These are phyloP conservation scores for Coranthus polyacanthus DNA, from an alignment of 2,797 vertebrate genomes.

Conservation along the genomic window DNA sequence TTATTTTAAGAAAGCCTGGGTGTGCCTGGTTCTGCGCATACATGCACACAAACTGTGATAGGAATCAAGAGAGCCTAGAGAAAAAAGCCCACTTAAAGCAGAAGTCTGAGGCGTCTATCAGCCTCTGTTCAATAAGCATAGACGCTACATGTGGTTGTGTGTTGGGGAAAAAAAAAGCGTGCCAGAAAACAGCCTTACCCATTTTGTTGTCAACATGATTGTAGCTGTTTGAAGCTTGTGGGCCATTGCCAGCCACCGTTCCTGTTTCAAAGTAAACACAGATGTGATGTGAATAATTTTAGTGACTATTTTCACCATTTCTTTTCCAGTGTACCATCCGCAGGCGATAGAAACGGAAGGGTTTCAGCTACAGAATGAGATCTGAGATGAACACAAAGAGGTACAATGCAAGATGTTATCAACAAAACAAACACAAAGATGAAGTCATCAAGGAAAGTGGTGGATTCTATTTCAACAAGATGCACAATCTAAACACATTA, in stretches of 20 bases:
- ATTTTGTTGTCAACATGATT: conserved; percentile 91
- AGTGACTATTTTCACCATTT: conserved; percentile 4
- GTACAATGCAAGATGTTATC: not conserved
- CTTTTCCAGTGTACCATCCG: not conserved
- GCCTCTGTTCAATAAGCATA: too few relatives aligned
- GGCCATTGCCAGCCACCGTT: conserved; percentile 82
- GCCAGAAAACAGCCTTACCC: conserved; percentile 82
- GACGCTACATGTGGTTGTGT: too few relatives aligned
- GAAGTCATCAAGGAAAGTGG: not conserved
- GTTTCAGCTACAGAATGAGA: conserved; percentile 11
- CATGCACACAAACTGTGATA: too few relatives aligned
- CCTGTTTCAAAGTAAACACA: conserved; percentile 77
- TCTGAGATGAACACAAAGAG: not conserved
- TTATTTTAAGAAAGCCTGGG: too few relatives aligned
- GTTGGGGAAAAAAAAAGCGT: not conserved
- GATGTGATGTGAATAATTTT: conserved; percentile 34
- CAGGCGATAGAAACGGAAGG: conserved; percentile 2
- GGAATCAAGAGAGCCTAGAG: too few relatives aligned
- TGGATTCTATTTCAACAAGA: not conserved
- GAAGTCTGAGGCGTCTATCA: too few relatives aligned
- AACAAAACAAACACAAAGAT: not conserved
- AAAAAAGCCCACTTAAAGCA: too few relatives aligned
- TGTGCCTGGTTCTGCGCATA: too few relatives aligned
- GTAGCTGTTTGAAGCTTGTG: conserved; percentile 86
- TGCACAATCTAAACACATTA: not conserved